A percentile compares a stretch with the other conserved stretches of the same genome.
Evolutionary conservation across 2,113 vertebrate genomes (phyloP).

Genomic region (Otolemur garnettii): DNA sequence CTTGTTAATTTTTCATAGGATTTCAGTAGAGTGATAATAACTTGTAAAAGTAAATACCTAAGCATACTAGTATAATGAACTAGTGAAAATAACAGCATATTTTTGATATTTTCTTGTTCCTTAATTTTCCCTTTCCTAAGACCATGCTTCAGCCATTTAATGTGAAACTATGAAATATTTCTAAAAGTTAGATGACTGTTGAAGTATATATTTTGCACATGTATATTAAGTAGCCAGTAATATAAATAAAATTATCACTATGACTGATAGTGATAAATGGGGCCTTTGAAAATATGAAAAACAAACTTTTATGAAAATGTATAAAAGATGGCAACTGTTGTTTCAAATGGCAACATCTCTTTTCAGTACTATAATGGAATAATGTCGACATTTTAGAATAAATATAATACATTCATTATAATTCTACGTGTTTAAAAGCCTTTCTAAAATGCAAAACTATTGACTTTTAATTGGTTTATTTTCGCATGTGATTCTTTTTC

Average conservation of each 20-base stretch:
- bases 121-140: slow-evolving; percentile 52
- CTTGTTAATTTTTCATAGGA: slow-evolving; percentile 28
- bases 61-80: background rate
- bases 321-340: slow-evolving; percentile 40
- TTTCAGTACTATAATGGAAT: slow-evolving; percentile 19
- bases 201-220: slow-evolving; percentile 28
- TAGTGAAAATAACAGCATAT: slow-evolving; percentile 41
- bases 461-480: slow-evolving; percentile 44
- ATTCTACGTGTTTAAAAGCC: slow-evolving; percentile 41
- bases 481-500: slow-evolving; percentile 51
- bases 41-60: slow-evolving; percentile 39
- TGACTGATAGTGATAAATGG: slow-evolving; percentile 33
- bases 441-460: slow-evolving; percentile 46
- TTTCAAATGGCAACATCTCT: slow-evolving; percentile 56
- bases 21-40: slow-evolving; percentile 55
- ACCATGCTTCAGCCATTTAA: slow-evolving; percentile 32
- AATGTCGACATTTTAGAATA: slow-evolving; percentile 45
- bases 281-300: slow-evolving; percentile 52
- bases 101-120: slow-evolving; percentile 47
- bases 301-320: slow-evolving; percentile 27
- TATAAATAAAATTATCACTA: slow-evolving; percentile 32
- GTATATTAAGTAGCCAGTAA: slow-evolving; percentile 49
- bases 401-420: slow-evolving; percentile 37
- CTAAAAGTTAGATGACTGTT: slow-evolving; percentile 56
- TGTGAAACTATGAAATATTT: slow-evolving; percentile 64